A percentile compares a stretch with the other conserved stretches of the same genome.
These are phyloP conservation scores for Hemaris fuciformis DNA, from an alignment of 2,888 invertebrate species.

Conservation along the genomic window DNA sequence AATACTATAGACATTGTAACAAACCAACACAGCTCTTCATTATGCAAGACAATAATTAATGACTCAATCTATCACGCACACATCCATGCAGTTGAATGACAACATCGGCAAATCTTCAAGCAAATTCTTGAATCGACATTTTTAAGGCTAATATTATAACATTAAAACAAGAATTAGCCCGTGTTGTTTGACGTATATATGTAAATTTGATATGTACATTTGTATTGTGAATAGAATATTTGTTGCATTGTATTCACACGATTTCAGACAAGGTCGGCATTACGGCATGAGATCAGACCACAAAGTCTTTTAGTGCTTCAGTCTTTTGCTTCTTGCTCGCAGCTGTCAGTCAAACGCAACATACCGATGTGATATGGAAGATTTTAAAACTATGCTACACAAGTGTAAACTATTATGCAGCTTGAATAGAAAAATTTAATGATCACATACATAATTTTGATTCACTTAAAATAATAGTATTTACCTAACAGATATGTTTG, in stretches of 20 bases:
- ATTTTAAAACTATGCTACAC: conserved; percentile 8
- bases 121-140: conserved; percentile 8
- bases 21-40: conserved; percentile 60
- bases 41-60: conserved; percentile 7
- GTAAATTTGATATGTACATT: conserved; percentile 5
- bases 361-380: background rate
- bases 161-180: background rate
- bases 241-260: background rate
- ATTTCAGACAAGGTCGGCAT: background rate
- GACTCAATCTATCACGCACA: conserved; percentile 2
- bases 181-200: background rate
- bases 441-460: conserved; percentile 9
- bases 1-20: conserved; percentile 73
- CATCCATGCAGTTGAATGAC: background rate
- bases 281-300: conserved; percentile 10
- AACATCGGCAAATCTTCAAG: background rate
- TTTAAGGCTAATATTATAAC: background rate
- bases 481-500: conserved; percentile 17
- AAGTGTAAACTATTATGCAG: conserved; percentile 9
- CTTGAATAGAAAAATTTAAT: conserved; percentile 6
- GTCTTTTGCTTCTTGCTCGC: conserved; percentile 4
- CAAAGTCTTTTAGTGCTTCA: conserved; percentile 9
- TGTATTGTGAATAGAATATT: background rate
- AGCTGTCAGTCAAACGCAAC: background rate
- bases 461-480: conserved; percentile 10